Evolutionary conservation across 2,888 invertebrate species (phyloP).

Genomic region (Bombylius major): DNA sequence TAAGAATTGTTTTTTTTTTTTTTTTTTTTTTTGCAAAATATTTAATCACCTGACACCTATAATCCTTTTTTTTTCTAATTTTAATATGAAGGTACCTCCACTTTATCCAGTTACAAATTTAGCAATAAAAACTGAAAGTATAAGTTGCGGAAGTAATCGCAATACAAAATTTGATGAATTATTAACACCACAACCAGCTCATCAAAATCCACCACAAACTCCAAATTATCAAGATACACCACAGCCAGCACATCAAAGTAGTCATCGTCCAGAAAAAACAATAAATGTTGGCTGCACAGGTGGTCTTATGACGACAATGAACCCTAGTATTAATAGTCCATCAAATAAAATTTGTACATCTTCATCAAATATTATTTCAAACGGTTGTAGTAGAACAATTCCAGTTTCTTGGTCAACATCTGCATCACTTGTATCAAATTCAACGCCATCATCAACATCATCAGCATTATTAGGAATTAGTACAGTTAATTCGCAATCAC

Average conservation of each 20-base stretch:
- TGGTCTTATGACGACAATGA: conserved; percentile 13
- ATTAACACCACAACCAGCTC: conserved; percentile 7
- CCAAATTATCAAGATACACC: not conserved
- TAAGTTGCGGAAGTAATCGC: conserved; percentile 14
- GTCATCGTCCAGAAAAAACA: not conserved
- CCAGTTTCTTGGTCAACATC: conserved; percentile 17
- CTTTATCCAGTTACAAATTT: conserved; percentile 13
- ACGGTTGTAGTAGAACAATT: conserved; percentile 19
- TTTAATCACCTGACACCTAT: too few species aligned
- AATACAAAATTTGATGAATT: conserved; percentile 7
- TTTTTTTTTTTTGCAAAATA: not conserved
- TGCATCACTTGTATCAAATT: conserved; percentile 2
- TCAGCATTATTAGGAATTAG: not conserved
- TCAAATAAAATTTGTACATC: conserved; percentile 8
- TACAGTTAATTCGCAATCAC: not conserved
- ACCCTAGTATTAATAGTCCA: conserved; percentile 7
- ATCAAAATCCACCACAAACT: not conserved
- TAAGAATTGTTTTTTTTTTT: not conserved
- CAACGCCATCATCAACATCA: conserved; percentile 1
- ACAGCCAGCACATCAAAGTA: not conserved
- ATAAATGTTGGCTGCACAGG: not conserved
- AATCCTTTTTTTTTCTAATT: not conserved
- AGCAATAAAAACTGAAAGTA: conserved; percentile 17
- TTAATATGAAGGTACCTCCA: conserved; percentile 10
- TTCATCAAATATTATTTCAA: conserved; percentile 12